Base-by-base conservation (phyloP, 2,888 invertebrate genomes). In the Idaea biselata region DNA sequence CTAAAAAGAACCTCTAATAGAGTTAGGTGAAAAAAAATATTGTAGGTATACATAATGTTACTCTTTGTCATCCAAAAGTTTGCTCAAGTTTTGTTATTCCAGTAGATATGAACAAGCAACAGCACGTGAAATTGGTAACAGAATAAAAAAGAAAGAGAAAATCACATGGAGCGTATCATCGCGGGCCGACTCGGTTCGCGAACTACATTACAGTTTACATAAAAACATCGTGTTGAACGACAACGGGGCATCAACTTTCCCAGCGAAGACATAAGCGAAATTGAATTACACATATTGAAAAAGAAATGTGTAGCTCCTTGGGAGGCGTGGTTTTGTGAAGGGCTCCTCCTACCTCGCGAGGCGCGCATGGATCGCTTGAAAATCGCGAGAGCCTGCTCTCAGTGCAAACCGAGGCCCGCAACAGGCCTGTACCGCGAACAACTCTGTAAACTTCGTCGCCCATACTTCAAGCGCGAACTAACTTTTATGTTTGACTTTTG, bases 281-380 rank as follows among this genome's bases (percentile, higher is more conserved):
- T 91, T 91, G 92, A 92, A 92, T 91, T 91, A 92, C 92, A 92
- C 91, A 91, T 92, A 92, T 92, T 91, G 92, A 92, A 92, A 92
- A 91, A 91, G 91, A 91, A 92, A 91, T 91, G 91, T 92, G 91
- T 87, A 91, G 91, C 90, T 89, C 81, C 92, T 92, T 89, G 84
- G 91, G 90, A 89, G 92, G 91, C 91, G 91, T 90, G 91, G 91
- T 87, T 89, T 86, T 74, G 77, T 63, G 59, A 69, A 86, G 87
- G 86, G 85, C 91, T 89, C 91, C 91, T 88, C 91, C 91, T 89
- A 84, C 89, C 73, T 77, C 78, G 82, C 79, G 84, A 83, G 72
- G 77, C 88, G 92, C 91, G 92, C 91, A 91, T 88, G 89, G 82
- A 86, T 81, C 82, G 87, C 80, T 79, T 75, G 80, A 74, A 80